Conservation (phyloP, 2,888 invertebrate genomes). For the Pollenia angustigena region DNA sequence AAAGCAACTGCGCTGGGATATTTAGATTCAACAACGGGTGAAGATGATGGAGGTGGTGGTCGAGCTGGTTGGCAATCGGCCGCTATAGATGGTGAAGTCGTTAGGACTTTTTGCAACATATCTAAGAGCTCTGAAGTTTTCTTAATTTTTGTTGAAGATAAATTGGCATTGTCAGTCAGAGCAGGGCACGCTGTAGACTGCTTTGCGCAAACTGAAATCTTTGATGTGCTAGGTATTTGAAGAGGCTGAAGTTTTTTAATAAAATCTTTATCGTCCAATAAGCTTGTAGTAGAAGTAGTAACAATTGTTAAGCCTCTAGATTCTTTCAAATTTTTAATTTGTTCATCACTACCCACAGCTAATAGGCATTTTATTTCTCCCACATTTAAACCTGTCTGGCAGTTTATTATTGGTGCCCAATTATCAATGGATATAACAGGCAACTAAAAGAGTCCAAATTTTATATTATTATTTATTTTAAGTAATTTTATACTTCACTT, state of each 20-base stretch:
- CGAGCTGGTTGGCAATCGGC: neutral
- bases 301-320: slow-evolving; percentile 77
- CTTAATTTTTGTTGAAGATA: slow-evolving; percentile 54
- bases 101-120: slow-evolving; percentile 78
- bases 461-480: neutral
- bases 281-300: neutral
- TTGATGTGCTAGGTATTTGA: slow-evolving; percentile 58
- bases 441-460: slow-evolving; percentile 80
- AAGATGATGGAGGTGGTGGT: neutral
- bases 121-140: slow-evolving; percentile 79
- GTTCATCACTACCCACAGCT: slow-evolving; percentile 87
- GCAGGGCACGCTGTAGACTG: neutral
- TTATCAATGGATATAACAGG: slow-evolving; percentile 87
- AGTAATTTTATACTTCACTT: neutral
- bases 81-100: slow-evolving; percentile 50
- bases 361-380: slow-evolving; percentile 86
- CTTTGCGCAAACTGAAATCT: neutral
- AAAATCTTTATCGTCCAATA: slow-evolving; percentile 30
- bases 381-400: slow-evolving; percentile 83
- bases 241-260: slow-evolving; percentile 53
- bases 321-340: slow-evolving; percentile 86
- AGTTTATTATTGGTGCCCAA: slow-evolving; percentile 85
- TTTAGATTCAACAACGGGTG: slow-evolving; percentile 9
- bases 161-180: neutral
- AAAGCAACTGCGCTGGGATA: slow-evolving; percentile 27